phyloP scores from a whole-genome alignment of 2,113 vertebrate species.

The Nerophis ophidion region DNA sequence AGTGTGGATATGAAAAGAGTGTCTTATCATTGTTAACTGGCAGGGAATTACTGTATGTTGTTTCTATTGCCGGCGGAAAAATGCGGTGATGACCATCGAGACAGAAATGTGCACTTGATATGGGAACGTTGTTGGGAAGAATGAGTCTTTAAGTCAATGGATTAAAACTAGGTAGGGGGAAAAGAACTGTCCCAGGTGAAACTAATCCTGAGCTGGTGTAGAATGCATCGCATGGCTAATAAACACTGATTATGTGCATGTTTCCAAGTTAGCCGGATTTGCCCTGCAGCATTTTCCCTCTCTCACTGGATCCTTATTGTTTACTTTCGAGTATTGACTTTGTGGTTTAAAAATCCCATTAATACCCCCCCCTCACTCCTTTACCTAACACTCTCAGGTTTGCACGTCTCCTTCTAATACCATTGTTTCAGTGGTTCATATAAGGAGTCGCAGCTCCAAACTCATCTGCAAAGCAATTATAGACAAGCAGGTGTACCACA shows the following conservation, averaged over 20 bases:
- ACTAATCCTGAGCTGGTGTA: conserved; percentile 22
- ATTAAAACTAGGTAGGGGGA: conserved; percentile 59
- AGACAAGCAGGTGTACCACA: conserved; percentile 51
- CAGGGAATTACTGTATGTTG: too few relatives aligned
- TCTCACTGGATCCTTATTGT: conserved; percentile 44
- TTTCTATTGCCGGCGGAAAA: too few relatives aligned
- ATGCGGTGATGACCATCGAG: too few relatives aligned
- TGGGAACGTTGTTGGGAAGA: not conserved
- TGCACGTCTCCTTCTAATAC: conserved; percentile 61
- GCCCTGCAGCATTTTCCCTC: conserved; percentile 34
- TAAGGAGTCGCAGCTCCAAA: conserved; percentile 55
- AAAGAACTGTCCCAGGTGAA: conserved; percentile 30
- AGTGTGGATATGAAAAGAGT: too few relatives aligned
- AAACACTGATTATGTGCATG: conserved; percentile 50
- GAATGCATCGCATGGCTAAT: conserved; percentile 49
- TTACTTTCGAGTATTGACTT: conserved; percentile 69
- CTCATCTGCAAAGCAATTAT: conserved; percentile 68
- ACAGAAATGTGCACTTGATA: too few relatives aligned
- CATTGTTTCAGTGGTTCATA: conserved; percentile 53
- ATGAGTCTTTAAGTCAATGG: conserved; percentile 45
- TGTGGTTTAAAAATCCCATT: conserved; percentile 67
- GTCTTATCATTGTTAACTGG: too few relatives aligned
- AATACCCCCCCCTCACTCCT: conserved; percentile 45
- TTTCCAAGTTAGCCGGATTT: conserved; percentile 31
- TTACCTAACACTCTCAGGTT: conserved; percentile 33